phyloP scores from a whole-genome alignment of 2,888 invertebrate genomes.

The Lordiphosa andalusiaca region DNA sequence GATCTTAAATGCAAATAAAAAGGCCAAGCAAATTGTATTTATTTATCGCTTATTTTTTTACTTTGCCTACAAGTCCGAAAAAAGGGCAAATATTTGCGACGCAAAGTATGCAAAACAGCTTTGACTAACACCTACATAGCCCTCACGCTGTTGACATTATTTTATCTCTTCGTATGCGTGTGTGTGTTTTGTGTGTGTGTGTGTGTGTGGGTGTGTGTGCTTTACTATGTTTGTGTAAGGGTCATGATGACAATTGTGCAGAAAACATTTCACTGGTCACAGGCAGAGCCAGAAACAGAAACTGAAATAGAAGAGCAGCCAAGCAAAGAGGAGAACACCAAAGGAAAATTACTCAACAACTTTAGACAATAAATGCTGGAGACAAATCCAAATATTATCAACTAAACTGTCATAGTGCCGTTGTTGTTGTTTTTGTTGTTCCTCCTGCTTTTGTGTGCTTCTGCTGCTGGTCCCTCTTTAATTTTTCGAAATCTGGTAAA shows the following conservation, averaged over 20 bases:
- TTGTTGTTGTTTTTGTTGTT: constrained; percentile 16
- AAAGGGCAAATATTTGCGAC: constrained; percentile 68
- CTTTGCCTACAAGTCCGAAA: constrained; percentile 39
- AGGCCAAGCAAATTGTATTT: constrained; percentile 66
- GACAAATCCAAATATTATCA: constrained; percentile 69
- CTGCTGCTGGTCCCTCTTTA: constrained; percentile 12
- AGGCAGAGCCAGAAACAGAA: constrained; percentile 48
- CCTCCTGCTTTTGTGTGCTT: constrained; percentile 1
- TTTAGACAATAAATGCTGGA: constrained; percentile 64
- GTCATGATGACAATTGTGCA: constrained; percentile 70
- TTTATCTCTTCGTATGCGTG: constrained; percentile 8
- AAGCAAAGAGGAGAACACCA: constrained; percentile 18
- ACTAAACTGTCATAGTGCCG: constrained; percentile 42
- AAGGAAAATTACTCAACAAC: constrained; percentile 46
- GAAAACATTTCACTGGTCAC: constrained; percentile 40
- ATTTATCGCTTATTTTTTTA: constrained; percentile 73
- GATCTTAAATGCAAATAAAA: constrained; percentile 68
- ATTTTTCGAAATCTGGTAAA: constrained; percentile 31
- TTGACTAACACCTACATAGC: constrained; percentile 59
- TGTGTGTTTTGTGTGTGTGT: too few species aligned
- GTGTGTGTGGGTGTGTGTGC: neutral
- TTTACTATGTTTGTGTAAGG: constrained; percentile 39
- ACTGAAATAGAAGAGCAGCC: constrained; percentile 62
- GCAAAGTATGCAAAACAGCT: constrained; percentile 72
- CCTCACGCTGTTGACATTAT: constrained; percentile 26